Evolutionary conservation across 2,797 vertebrate genomes (phyloP), one percentile per base, ranked within the genome.

Genomic region (Selene dorsalis): DNA sequence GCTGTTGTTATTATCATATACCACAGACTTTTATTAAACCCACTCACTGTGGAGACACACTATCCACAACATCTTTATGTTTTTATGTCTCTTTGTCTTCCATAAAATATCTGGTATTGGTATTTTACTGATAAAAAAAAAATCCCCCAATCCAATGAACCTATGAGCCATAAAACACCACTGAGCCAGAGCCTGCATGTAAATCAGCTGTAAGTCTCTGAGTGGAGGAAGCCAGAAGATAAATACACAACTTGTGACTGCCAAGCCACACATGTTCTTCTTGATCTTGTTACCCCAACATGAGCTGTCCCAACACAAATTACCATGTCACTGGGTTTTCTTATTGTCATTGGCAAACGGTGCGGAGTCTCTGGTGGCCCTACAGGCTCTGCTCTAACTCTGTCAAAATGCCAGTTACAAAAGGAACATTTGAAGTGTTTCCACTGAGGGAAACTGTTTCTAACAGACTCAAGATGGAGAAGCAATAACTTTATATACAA

Each of bases 281-380:
- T 20, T 11, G 12, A 17, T 26, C 14, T 9, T 13, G 28, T 56
- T 32, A 32, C 30, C 14, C 38, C 48, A 35, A 68, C 62, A 45
- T 63, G 50, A 63, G 30, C 38, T 38, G 47, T 64, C 35, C 65
- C 24, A 64, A 43, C 71, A 22, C 32, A 3, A 64, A 17, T 45
- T 45, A 22, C 43, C 52, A 45, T 39, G 24, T 58, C n/a, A 18
- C 24, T 52, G 7, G 7, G 63, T 50, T 69, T 53, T 56, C 38
- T 32, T 62, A 3, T 59, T 58, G 26, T 47, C 28, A 12, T 0
- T 66, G 67, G 38, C 53, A 45, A 24, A 20, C 43, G 30, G 26
- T n/a, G 28, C 47, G 5, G 22, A 38, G 22, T 26, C 14, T 63
- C n/a, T 1, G 4, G 13, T 47, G 24, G 24, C 55, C 11, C 9